Evolutionary conservation across 2,888 invertebrate genomes (phyloP).

Genomic region (Luperina nickerlii): DNA sequence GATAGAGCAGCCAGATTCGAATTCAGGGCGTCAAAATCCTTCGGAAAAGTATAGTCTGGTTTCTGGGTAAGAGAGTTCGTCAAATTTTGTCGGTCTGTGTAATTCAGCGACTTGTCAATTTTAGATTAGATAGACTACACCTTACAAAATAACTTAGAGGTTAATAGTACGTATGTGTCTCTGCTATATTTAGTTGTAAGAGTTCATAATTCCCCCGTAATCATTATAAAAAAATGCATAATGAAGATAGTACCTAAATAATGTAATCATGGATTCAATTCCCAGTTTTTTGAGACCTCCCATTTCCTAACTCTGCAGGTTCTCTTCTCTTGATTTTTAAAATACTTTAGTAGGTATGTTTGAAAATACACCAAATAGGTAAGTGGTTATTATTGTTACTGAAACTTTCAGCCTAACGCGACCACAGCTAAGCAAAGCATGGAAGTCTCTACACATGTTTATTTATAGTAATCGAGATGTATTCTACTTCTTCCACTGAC

Average conservation of each 20-base stretch:
- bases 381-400: conserved; percentile 23
- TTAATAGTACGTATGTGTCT: background rate
- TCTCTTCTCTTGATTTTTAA: background rate
- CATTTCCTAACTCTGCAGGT: background rate
- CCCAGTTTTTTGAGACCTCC: background rate
- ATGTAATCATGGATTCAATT: conserved; percentile 6
- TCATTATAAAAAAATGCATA: background rate
- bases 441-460: conserved; percentile 15
- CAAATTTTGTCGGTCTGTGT: no score
- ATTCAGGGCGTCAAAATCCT: no score
- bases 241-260: background rate
- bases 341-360: background rate
- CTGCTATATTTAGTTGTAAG: background rate
- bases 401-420: conserved; percentile 34
- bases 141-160: background rate
- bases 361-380: conserved; percentile 18
- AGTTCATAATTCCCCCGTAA: background rate
- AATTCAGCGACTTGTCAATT: background rate
- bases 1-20: no score
- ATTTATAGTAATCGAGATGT: conserved; percentile 3
- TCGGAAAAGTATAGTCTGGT: no score
- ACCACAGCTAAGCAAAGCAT: conserved; percentile 52
- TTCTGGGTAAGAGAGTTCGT: no score
- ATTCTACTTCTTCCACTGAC: conserved; percentile 35
- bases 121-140: background rate